These are phyloP conservation scores for Drosophila mulleri DNA, from an alignment of 2,888 invertebrate genomes.

Conservation along the genomic window DNA sequence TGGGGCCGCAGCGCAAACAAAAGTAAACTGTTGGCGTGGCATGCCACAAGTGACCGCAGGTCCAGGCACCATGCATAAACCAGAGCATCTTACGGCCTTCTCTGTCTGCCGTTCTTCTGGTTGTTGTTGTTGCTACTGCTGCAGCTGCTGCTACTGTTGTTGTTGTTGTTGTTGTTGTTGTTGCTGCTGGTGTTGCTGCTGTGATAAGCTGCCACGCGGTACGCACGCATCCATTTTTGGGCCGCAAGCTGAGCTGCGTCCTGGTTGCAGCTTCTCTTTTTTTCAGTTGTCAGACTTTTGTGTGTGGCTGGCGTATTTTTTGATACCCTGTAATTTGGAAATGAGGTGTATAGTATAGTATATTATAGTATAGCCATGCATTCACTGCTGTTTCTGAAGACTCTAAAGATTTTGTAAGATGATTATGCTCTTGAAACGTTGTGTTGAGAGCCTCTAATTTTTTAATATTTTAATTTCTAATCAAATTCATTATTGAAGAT, in stretches of 20 bases:
- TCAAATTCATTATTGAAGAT: too few relatives aligned
- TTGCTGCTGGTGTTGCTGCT: conserved; percentile 20
- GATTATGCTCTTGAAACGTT: too few relatives aligned
- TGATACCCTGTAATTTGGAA: conserved; percentile 4
- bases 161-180: not conserved
- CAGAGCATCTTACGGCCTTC: conserved; percentile 65
- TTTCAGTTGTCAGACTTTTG: conserved; percentile 26
- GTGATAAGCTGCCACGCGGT: conserved; percentile 76
- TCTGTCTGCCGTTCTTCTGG: not conserved
- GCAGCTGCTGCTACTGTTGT: conserved; percentile 18
- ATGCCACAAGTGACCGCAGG: conserved; percentile 81
- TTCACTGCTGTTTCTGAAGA: too few relatives aligned
- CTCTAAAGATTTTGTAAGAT: too few relatives aligned
- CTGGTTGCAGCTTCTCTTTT: conserved; percentile 9
- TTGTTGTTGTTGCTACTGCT: conserved; percentile 7
- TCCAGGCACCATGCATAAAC: conserved; percentile 60
- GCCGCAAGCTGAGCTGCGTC: conserved; percentile 23
- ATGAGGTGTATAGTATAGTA: too few relatives aligned
- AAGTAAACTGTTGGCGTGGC: conserved; percentile 43
- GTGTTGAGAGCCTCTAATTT: too few relatives aligned
- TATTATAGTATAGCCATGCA: too few relatives aligned
- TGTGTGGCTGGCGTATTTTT: not conserved
- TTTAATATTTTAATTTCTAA: too few relatives aligned
- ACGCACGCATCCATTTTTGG: conserved; percentile 50
- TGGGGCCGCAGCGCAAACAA: conserved; percentile 71